These are phyloP conservation scores for Argyresthia albistria DNA, from an alignment of 2,888 invertebrate genomes.

Conservation along the genomic window DNA sequence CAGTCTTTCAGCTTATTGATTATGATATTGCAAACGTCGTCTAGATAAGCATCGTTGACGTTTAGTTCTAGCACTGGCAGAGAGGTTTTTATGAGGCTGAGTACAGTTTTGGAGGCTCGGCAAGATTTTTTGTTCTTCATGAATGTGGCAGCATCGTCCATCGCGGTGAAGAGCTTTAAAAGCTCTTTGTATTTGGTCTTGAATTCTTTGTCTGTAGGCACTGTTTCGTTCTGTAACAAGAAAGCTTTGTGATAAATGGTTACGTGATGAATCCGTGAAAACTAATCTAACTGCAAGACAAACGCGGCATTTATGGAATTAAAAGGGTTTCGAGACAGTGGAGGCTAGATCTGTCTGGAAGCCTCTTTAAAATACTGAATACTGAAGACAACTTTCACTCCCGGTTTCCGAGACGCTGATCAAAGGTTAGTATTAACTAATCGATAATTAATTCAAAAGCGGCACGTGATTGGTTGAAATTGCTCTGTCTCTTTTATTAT, in stretches of 20 bases:
- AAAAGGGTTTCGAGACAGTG: no score
- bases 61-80: slow-evolving; percentile 73
- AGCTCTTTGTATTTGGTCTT: slow-evolving; percentile 51
- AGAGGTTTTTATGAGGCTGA: slow-evolving; percentile 63
- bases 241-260: slow-evolving; percentile 7
- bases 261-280: no score
- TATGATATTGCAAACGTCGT: slow-evolving; percentile 47
- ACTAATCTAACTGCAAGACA: no score
- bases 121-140: slow-evolving; percentile 37
- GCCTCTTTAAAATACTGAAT: no score
- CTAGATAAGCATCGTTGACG: slow-evolving; percentile 65
- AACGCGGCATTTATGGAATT: no score
- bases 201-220: slow-evolving; percentile 43
- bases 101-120: slow-evolving; percentile 35
- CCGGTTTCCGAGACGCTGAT: no score
- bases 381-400: no score
- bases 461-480: no score
- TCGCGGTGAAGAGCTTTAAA: slow-evolving; percentile 38
- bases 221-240: slow-evolving; percentile 31
- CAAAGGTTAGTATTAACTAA: no score
- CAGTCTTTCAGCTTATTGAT: slow-evolving; percentile 38
- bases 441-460: no score
- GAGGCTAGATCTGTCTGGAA: no score
- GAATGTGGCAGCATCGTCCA: slow-evolving; percentile 46
- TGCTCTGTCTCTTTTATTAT: no score